Conservation (phyloP, 2,888 invertebrate species). For the Lobophora halterata region DNA sequence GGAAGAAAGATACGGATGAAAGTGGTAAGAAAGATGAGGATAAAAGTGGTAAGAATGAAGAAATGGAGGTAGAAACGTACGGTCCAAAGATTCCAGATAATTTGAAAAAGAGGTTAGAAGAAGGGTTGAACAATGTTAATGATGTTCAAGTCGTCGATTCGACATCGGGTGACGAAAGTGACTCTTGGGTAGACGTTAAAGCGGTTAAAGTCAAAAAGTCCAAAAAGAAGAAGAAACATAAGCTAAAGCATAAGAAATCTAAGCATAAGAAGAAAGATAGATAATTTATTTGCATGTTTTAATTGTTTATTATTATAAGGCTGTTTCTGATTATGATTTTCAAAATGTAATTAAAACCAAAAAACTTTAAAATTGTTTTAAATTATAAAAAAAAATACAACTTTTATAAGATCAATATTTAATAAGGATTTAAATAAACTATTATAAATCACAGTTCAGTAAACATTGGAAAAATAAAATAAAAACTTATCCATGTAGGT, state of each 20-base stretch:
- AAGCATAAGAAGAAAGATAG: slow-evolving; percentile 68
- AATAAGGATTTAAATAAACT: slow-evolving; percentile 1
- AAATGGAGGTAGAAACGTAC: slow-evolving; percentile 55
- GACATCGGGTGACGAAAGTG: slow-evolving; percentile 63
- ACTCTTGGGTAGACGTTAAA: slow-evolving; percentile 77
- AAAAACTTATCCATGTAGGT: too few relatives aligned
- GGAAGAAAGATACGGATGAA: slow-evolving; percentile 8
- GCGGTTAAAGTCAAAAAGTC: slow-evolving; percentile 62
- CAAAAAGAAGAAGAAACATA: slow-evolving; percentile 71
- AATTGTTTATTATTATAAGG: not conserved
- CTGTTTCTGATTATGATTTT: too few relatives aligned
- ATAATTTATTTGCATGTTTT: slow-evolving; percentile 30
- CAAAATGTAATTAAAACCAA: too few relatives aligned
- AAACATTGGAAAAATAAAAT: too few relatives aligned
- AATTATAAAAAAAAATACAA: not conserved
- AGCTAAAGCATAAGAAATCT: slow-evolving; percentile 51
- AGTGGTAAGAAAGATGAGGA: slow-evolving; percentile 2
- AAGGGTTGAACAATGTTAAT: slow-evolving; percentile 28
- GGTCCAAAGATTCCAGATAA: slow-evolving; percentile 82
- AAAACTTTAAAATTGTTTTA: too few relatives aligned
- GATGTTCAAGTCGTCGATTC: slow-evolving; percentile 43
- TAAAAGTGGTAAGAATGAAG: slow-evolving; percentile 13
- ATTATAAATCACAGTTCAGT: slow-evolving; percentile 4
- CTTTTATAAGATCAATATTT: slow-evolving; percentile 1
- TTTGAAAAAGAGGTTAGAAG: slow-evolving; percentile 50